Percentiles rank a stretch among this genome's conserved stretches.
Evolutionary conservation across 2,797 vertebrate genomes (phyloP).

Genomic region (Parambassis ranga): DNA sequence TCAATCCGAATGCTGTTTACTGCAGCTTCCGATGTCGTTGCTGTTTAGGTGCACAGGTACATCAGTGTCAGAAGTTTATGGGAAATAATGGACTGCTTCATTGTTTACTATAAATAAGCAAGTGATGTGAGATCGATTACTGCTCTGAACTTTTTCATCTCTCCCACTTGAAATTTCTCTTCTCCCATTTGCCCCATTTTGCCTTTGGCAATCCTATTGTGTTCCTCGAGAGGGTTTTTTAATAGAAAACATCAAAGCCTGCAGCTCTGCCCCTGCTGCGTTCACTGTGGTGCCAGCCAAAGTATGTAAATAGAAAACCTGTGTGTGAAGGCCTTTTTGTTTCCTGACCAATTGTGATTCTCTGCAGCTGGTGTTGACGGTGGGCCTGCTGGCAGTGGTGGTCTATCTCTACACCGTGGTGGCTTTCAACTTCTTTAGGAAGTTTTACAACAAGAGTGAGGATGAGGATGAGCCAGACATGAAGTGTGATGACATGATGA

Average conservation of each 20-base stretch:
- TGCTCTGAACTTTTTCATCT: background rate
- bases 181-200: background rate
- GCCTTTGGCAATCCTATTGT: background rate
- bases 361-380: slow-evolving; percentile 90
- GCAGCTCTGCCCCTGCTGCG: background rate
- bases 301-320: background rate
- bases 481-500: slow-evolving; percentile 99
- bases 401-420: slow-evolving; percentile 99
- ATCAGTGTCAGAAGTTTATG: background rate
- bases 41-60: background rate
- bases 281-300: background rate
- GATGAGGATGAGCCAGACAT: slow-evolving; percentile 97
- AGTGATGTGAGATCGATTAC: background rate
- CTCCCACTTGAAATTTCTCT: background rate
- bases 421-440: slow-evolving; percentile 99
- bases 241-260: slow-evolving; percentile 1
- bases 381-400: slow-evolving; percentile 94
- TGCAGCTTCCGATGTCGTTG: background rate
- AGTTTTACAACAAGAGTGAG: slow-evolving; percentile 99
- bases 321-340: background rate
- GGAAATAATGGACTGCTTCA: background rate
- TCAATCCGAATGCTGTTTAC: slow-evolving; percentile 13
- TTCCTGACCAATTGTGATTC: slow-evolving; percentile 4
- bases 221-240: background rate
- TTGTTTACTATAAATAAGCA: background rate